Conservation (phyloP, 2,797 vertebrate species). For the Calcarius lapponicus region DNA sequence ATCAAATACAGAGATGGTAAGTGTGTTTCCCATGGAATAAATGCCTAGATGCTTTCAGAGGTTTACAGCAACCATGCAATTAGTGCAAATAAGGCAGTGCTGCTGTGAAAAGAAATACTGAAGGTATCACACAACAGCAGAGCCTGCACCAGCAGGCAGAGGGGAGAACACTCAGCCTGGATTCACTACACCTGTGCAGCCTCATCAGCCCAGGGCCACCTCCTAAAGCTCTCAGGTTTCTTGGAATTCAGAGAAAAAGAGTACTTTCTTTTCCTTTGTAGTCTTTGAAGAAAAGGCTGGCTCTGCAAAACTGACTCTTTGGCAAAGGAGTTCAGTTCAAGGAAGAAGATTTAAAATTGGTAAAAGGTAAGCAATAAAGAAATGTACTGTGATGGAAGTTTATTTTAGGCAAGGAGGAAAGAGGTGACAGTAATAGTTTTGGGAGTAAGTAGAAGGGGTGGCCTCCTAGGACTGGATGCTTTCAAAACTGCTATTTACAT, state of each 20-base stretch:
- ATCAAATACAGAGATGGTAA: not conserved
- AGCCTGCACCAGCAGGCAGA: not conserved
- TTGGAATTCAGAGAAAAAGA: not conserved
- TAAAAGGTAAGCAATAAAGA: not conserved
- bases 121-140: not conserved
- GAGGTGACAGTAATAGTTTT: not conserved
- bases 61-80: not conserved
- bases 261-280: not conserved
- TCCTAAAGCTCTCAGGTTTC: accelerated
- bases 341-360: not conserved
- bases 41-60: not conserved
- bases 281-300: not conserved
- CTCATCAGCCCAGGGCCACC: not conserved
- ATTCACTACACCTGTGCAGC: not conserved
- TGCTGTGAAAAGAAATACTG: not conserved
- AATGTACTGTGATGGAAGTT: not conserved
- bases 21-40: not conserved
- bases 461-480: not conserved
- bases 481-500: not conserved
- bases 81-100: not conserved
- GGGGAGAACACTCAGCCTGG: not conserved
- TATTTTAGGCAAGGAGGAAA: not conserved
- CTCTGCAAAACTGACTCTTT: not conserved
- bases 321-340: not conserved
- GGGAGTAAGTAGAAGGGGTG: not conserved